Percentiles rank a stretch among this genome's conserved stretches.
Conservation (phyloP, 2,888 invertebrate species). For the Globia sparganii region DNA sequence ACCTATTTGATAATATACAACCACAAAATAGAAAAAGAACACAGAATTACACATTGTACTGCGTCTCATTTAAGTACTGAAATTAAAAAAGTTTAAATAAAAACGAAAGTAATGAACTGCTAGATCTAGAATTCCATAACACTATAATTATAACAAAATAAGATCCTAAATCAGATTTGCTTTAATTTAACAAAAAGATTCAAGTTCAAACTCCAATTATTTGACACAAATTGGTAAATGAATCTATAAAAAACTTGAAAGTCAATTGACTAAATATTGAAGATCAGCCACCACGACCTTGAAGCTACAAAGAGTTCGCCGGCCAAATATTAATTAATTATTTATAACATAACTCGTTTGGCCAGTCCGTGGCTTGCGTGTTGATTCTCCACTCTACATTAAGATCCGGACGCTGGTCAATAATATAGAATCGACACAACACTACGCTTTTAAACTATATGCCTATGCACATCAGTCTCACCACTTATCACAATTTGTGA, state of each 20-base stretch:
- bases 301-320: constrained; percentile 84
- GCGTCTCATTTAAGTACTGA: background rate
- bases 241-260: constrained; percentile 64
- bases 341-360: constrained; percentile 87
- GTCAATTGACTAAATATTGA: constrained; percentile 69
- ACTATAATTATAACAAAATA: constrained; percentile 7
- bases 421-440: constrained; percentile 52
- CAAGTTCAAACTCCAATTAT: constrained; percentile 29
- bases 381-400: constrained; percentile 77
- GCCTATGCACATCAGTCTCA: constrained; percentile 9
- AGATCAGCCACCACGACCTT: constrained; percentile 79
- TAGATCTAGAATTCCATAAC: constrained; percentile 15
- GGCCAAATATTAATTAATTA: constrained; percentile 88
- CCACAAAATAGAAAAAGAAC: background rate
- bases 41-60: background rate
- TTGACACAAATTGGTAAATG: constrained; percentile 55
- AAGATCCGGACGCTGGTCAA: constrained; percentile 67
- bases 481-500: constrained; percentile 27
- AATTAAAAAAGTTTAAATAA: background rate
- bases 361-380: constrained; percentile 80
- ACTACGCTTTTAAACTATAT: constrained; percentile 30
- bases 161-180: constrained; percentile 2
- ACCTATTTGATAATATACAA: background rate
- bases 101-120: background rate
- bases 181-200: constrained; percentile 21